Base-by-base conservation (phyloP, 2,797 vertebrate genomes). In the Moxostoma hubbsi region DNA sequence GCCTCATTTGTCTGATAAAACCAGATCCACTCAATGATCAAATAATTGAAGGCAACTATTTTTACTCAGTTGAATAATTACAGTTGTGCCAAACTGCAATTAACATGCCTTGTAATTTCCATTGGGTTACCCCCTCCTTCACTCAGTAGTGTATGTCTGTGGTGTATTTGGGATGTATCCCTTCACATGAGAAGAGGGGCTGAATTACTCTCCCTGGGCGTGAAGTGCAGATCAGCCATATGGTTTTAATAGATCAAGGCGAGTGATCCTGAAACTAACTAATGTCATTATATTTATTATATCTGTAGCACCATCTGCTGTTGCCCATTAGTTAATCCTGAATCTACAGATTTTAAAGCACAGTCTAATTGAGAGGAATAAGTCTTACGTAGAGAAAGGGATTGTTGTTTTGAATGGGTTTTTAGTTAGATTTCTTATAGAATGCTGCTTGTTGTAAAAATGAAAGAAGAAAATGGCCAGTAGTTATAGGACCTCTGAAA, bases 21-120 rank as follows among this genome's bases (percentile, higher is more conserved):
- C 36, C 36, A 36, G 36, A 36, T 36, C 36, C 36, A 36, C 36
- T 4, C 86, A 88, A 85, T 89, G 86, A 89, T 90, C 90, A 87
- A 82, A 88, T 93, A 93, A 93, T 93, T 85, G 81, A 86, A 85
- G 77, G 70, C 46, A 54, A 81, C 85, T 92, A 92, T 93, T 88
- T 87, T 87, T 86, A 87, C 89, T 87, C 87, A 91, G 90, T 92
- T 47, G 55, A 92, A 93, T 93, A 94, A 94, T 94, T 94, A 93
- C 93, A 91, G 89, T 84, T 84, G 81, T 85, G 89, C 89, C 87
- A 89, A 92, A 91, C 90, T 91, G 89, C 92, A 93, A 92, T 93
- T 91, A 93, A 92, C 88, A 81, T 55, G 85, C 89, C 88, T 85
- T 91, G 88, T 89, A 86, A 91, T 89, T 90, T 91, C 82, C 86